Evolutionary conservation across 1,140 invertebrate genomes (phyloP).

Genomic region (Nymphalis io): DNA sequence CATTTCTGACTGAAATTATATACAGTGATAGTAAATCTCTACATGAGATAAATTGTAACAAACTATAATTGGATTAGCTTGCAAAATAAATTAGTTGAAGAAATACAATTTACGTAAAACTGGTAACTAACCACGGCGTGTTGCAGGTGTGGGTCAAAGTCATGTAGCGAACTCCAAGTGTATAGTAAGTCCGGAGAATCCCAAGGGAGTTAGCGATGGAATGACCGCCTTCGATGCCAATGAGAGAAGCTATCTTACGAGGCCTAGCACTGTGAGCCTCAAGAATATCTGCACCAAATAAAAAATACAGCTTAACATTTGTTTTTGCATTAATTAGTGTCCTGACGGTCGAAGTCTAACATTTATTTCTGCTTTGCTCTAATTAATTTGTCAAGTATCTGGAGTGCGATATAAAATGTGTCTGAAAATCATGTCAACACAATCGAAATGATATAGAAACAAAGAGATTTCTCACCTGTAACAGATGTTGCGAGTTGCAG

Average conservation of each 20-base stretch:
- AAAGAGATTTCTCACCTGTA: constrained; percentile 10
- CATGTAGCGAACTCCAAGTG: constrained; percentile 91
- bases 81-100: no score
- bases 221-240: constrained; percentile 92
- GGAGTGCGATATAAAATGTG: no score
- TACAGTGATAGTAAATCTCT: no score
- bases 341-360: no score
- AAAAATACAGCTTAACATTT: not conserved
- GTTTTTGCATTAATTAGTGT: no score
- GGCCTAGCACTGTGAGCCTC: constrained; percentile 75
- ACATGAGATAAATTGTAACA: no score
- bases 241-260: constrained; percentile 81
- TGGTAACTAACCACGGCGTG: constrained; percentile 87
- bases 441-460: constrained; percentile 8
- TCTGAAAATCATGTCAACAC: not conserved
- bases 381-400: no score
- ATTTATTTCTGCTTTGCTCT: no score
- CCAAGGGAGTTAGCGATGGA: constrained; percentile 91
- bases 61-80: no score
- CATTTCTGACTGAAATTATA: not conserved
- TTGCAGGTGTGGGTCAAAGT: constrained; percentile 94
- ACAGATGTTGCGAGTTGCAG: constrained; percentile 50
- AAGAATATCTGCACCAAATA: constrained; percentile 62
- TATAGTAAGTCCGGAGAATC: constrained; percentile 90
- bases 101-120: not conserved